A percentile compares a stretch with the other conserved stretches of the same genome.
phyloP scores from a whole-genome alignment of 2,888 invertebrate genomes.

The Gastracanthus pulcherrimus region DNA sequence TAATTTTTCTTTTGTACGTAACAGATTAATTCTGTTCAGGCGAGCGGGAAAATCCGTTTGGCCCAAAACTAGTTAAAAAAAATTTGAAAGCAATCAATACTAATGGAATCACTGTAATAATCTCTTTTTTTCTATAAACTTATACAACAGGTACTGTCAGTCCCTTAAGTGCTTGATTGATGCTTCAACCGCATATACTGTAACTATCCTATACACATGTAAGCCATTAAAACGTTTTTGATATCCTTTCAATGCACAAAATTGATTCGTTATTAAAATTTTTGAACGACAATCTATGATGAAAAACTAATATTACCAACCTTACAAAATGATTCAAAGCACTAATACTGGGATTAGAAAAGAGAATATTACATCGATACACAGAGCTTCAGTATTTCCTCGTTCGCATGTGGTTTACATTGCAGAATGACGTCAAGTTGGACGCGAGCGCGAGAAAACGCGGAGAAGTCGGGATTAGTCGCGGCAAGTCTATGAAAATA shows the following conservation, averaged over 20 bases:
- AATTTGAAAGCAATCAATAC: not conserved
- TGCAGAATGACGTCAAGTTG: constrained; percentile 17
- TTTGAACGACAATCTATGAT: too few relatives aligned
- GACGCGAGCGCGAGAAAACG: not conserved
- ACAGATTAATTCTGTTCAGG: not conserved
- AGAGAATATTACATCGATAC: not conserved
- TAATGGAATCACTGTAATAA: not conserved
- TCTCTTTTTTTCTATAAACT: not conserved
- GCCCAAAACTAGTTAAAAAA: not conserved
- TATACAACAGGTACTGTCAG: too few relatives aligned
- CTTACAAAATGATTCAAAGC: too few relatives aligned
- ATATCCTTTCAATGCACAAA: too few relatives aligned
- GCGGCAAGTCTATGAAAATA: constrained; percentile 20
- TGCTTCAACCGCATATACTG: not conserved
- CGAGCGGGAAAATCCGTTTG: not conserved
- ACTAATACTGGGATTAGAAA: not conserved
- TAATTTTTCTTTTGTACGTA: not conserved
- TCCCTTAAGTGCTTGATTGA: not conserved
- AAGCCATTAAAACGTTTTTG: too few relatives aligned
- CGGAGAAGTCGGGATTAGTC: constrained; percentile 8
- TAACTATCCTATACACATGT: too few relatives aligned
- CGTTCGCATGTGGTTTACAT: not conserved
- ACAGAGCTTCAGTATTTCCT: not conserved
- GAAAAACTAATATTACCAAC: too few relatives aligned
- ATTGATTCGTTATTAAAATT: too few relatives aligned